Evolutionary conservation across 2,888 invertebrate genomes (phyloP), one percentile per base, ranked within the genome.

Genomic region (Drosophila affinis): DNA sequence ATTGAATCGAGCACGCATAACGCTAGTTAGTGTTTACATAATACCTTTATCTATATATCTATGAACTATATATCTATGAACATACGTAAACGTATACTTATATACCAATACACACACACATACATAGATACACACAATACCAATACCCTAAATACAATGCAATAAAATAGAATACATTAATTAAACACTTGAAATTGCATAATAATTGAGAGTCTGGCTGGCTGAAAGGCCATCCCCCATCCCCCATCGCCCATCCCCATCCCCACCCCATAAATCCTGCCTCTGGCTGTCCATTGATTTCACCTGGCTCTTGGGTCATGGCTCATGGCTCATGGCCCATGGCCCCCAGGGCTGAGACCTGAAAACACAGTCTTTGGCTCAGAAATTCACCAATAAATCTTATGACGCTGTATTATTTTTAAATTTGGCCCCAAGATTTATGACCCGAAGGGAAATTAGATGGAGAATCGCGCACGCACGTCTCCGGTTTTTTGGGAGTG

Each of bases 11-110:
- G 69, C 58, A 62, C 61, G 59, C 63, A 69, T 68, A 76, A 81
- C 72, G 76, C 73, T 81, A 81, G 79, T 76, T 79, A 81, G 81
- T 79, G 71, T 70, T 74, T 71, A 73, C 62, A 67, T 64, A 34
- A 29, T 29, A 29, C 29, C 29, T 29, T 68, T 54, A 60, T 32
- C 73, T 51, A 27, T 27, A 67, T 47, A 70, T 56, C 48, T 27
- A 27, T 51, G n/a, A n/a, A n/a, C 47, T 56, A 51, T 44, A 73
- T 53, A 60, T 6, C 58, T 56, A 51, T 61, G 32, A 69, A 27
- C 48, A 57, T 62, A 54, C 63, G 64, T 64, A 67, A 10, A 64
- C 64, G 55, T 64, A 27, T 34, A 53, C 51, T 9, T 29, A 29
- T 29, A 57, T 62, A 54, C 63, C 54, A 55, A 65, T 10, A 63